Evolutionary conservation across 2,113 vertebrate species (phyloP), one percentile per base, ranked within the genome.

Genomic region (Oreochromis aureus): DNA sequence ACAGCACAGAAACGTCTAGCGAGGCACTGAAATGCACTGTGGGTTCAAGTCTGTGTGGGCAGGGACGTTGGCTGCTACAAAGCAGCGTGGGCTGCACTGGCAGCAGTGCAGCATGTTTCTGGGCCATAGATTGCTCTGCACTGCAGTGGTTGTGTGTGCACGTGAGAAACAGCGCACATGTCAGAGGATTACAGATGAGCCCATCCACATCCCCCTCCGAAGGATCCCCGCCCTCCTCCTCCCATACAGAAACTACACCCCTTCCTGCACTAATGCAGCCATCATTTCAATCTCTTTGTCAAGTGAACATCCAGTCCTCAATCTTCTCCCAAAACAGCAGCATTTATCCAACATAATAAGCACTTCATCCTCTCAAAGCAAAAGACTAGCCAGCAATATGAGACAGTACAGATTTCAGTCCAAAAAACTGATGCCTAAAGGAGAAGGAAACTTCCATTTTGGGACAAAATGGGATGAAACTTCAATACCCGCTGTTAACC

Each of bases 141-240:
- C 81, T 89, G 90, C 82, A 91, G 90, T 85, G 80, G 88, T 61
- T 55, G 87, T 63, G 89, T 69, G 69, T 88, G 89, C 93, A 94
- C 79, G 90, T 94, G 93, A 95, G 86, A 81, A 81, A 44, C 51
- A 88, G 87, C 2, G 82, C 93, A 95, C 92, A 90, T 95, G 93
- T 88, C 80, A 66, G 87, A 78, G 66, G 92, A 93, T 91, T 92
- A 88, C 13, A 88, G 85, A 86, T 24, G 78, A 87, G 81, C 80
- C 80, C 81, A 19, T 80, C 88, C 48, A 44, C 58, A 84, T 53
- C 86, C 69, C 59, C 24, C 41, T 54, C 81, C n/a, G 32, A 80
- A 69, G 66, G 69, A 76, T 84, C 66, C 80, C 81, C 6, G 10
- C 36, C 18, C 76, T 10, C 4, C 51, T 51, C 18, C 71, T 7